Evolutionary conservation across 2,113 vertebrate genomes (phyloP), one percentile per base, ranked within the genome.

Genomic region (Centropus unirufus): DNA sequence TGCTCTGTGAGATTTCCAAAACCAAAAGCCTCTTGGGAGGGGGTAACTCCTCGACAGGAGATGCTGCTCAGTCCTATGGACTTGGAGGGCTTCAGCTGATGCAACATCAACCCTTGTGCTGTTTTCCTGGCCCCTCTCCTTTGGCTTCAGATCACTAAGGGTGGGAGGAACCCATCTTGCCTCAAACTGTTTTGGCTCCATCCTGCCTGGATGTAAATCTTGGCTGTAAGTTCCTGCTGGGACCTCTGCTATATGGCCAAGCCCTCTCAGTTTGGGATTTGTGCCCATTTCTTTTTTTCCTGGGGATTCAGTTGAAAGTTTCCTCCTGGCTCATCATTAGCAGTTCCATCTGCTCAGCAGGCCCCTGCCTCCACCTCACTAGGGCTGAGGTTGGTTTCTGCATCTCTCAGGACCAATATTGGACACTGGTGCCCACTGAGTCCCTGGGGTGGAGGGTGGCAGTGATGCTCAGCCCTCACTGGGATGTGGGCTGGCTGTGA

Each of bases 341-440:
- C 42, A 79, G 44, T 73, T 90, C 27, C 42, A 85, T 94, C 70
- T 85, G 62, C 73, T 91, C 30, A 2, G 11, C 92, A 96, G 78
- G 57, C n/a, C 46, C 74, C 36, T 5, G 9, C 39, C 49, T 77
- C 54, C 21, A 0, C 4, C 34, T 95, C 49, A 46, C 0, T 0
- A 46, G 40, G 24, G 68, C 78, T 2, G 6, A 36, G 75, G 70
- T 11, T 23, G 36, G 55, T 88, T 83, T 42, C 67, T 34, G 26
- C 34, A 39, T 47, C 12, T 26, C 30, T 8, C 3, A 4, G 52
- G 42, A 49, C 36, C 2, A 7, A 73, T 32, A 4, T 1, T 1
- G 13, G 74, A 17, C 1, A 11, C 11, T 20, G 58, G 32, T 77
- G 70, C 49, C 17, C 0, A 0, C 39, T 0, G 0, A 9, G 26